Conservation (phyloP, 2,888 invertebrate species). For the Drosophila lacicola region DNA sequence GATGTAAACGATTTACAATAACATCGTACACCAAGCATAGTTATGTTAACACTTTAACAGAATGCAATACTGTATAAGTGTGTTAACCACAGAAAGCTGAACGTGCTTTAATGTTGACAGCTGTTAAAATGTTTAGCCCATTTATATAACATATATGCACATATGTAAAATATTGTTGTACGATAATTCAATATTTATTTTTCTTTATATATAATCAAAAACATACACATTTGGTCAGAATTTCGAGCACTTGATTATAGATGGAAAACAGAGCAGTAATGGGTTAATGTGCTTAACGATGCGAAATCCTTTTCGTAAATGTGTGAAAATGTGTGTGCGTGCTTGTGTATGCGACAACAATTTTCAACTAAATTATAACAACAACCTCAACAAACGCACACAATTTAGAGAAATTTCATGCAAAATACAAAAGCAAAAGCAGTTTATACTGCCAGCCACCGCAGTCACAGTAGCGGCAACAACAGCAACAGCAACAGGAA, state of each 20-base stretch:
- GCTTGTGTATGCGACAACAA: conserved; percentile 45
- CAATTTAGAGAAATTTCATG: conserved; percentile 71
- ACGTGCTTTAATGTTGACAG: no score
- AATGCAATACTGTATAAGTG: no score
- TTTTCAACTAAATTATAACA: conserved; percentile 73
- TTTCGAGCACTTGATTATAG: background rate
- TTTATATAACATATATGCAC: no score
- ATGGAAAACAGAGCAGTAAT: conserved; percentile 15
- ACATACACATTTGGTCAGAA: no score
- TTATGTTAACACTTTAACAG: no score
- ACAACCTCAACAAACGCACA: conserved; percentile 66
- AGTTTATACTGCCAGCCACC: conserved; percentile 42
- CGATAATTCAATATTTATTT: no score
- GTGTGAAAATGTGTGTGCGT: background rate
- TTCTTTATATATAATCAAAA: no score
- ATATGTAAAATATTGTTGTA: no score
- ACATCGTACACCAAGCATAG: no score
- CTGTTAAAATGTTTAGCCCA: no score
- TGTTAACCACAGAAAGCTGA: no score
- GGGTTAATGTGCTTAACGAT: conserved; percentile 48
- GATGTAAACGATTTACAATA: no score
- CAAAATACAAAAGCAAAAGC: conserved; percentile 67
- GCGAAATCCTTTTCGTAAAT: background rate
- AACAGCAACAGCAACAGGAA: conserved; percentile 38
- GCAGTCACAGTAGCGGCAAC: conserved; percentile 34